Evolutionary conservation across 2,797 vertebrate species (phyloP), one percentile per base, ranked within the genome.

Genomic region (Lophius americanus): DNA sequence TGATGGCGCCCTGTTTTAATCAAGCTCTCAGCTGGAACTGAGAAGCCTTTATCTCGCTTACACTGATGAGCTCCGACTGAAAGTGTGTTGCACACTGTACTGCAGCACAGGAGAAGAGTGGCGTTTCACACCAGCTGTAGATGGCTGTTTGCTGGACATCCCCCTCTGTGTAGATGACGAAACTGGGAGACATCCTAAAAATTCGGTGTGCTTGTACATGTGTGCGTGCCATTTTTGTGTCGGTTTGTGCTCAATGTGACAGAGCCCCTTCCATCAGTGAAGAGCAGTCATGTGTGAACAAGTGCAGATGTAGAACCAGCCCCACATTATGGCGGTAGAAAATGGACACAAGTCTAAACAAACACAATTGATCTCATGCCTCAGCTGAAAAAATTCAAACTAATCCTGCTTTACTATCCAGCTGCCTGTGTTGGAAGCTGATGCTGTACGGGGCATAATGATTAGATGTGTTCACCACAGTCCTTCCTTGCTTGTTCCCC

Each of bases 1-100:
- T 77, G 49, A 82, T 78, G 78, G 83, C 81, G 82, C 83, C 83
- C 76, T 7, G 68, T 85, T 94, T 94, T 95, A 96, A 95, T 95
- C 93, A 94, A 95, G 92, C 81, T 88, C 89, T 92, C 92, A 80
- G 89, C 86, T 91, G 91, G 93, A 94, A 94, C 90, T 72, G 89
- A 91, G 83, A 85, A 73, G 86, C 61, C 51, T 90, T 90, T 91
- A 87, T 91, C 88, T 83, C 71, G 76, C 68, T 64, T 60, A 82
- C 74, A 78, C 85, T 83, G 85, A 88, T 85, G 88, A 87, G 87
- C 81, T 75, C 66, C 47, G 35, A 75, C 80, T 78, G 82, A 63
- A 69, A 81, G 69, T 50, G 81, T 46, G 68, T 50, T 60, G 60
- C 57, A 64, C 58, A 14, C 53, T 14, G 33, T 59, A 51, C 64